A percentile compares a stretch with the other conserved stretches of the same genome.
Conservation (phyloP, 2,888 invertebrate genomes). For the Plagodis dolabraria region DNA sequence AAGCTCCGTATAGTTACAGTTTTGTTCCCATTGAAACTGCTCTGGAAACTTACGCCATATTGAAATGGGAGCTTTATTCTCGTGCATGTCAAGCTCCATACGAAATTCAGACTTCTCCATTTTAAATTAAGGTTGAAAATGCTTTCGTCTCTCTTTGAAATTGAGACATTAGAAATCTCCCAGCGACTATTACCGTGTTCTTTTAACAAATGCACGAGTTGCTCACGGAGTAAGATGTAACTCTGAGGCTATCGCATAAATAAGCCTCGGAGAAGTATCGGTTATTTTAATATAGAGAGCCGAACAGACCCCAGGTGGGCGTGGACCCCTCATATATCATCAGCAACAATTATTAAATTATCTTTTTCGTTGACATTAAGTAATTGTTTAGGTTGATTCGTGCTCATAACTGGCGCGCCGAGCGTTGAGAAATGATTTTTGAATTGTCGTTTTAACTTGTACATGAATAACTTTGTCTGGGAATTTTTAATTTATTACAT, state of each 20-base stretch:
- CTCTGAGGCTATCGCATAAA: slow-evolving; percentile 77
- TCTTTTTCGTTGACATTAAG: slow-evolving; percentile 84
- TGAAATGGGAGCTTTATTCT: slow-evolving; percentile 42
- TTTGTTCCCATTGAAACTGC: slow-evolving; percentile 44
- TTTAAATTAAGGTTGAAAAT: slow-evolving; percentile 48
- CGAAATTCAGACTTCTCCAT: slow-evolving; percentile 44
- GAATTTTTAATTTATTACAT: slow-evolving; percentile 48
- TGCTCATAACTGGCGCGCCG: slow-evolving; percentile 67
- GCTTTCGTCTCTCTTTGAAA: slow-evolving; percentile 52
- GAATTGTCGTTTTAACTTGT: slow-evolving; percentile 62
- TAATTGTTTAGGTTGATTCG: slow-evolving; percentile 76
- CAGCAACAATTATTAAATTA: slow-evolving; percentile 83
- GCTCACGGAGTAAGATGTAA: slow-evolving; percentile 80
- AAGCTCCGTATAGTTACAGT: slow-evolving; percentile 44
- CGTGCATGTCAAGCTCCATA: slow-evolving; percentile 57
- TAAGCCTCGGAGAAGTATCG: slow-evolving; percentile 73
- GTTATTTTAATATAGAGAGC: slow-evolving; percentile 76
- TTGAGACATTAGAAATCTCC: slow-evolving; percentile 84
- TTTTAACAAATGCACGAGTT: slow-evolving; percentile 81
- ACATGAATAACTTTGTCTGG: slow-evolving; percentile 60
- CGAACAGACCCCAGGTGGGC: slow-evolving; percentile 78
- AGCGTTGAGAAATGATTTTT: slow-evolving; percentile 67
- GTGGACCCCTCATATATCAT: slow-evolving; percentile 77
- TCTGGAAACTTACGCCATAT: slow-evolving; percentile 53
- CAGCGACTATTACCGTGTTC: slow-evolving; percentile 82